These are phyloP conservation scores for Simalia tracyae DNA, from an alignment of 2,797 vertebrate species.

Conservation along the genomic window DNA sequence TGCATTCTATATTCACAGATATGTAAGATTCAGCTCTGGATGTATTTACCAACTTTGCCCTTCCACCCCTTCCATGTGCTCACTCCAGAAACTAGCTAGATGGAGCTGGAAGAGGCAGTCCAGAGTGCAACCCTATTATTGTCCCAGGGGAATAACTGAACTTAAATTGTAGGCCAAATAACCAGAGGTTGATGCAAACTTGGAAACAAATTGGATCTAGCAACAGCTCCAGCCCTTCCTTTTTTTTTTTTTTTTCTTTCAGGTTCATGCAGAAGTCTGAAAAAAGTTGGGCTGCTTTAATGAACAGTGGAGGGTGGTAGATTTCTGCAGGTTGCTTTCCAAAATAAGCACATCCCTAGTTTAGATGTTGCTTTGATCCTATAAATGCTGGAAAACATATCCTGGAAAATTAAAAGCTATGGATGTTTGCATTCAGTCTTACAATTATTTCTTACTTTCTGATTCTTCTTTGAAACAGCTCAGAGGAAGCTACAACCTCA, in stretches of 20 bases:
- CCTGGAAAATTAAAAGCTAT: background rate
- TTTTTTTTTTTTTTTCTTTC: background rate
- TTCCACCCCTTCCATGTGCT: background rate
- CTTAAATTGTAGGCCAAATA: background rate
- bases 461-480: background rate
- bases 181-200: background rate
- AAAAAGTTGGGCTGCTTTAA: background rate
- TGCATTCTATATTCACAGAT: background rate
- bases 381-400: conserved; percentile 3
- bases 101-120: background rate
- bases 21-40: background rate
- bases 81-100: background rate
- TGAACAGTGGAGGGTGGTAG: background rate
- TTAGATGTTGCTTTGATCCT: background rate
- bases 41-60: background rate
- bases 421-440: background rate
- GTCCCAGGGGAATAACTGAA: background rate
- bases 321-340: background rate
- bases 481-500: background rate
- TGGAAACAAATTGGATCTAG: background rate
- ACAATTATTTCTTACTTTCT: background rate
- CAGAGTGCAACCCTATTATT: background rate
- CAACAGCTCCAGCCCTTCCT: background rate
- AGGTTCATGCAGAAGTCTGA: background rate
- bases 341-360: background rate